Evolutionary conservation across 2,113 vertebrate genomes (phyloP), one percentile per base, ranked within the genome.

Genomic region (Tichodroma muraria): DNA sequence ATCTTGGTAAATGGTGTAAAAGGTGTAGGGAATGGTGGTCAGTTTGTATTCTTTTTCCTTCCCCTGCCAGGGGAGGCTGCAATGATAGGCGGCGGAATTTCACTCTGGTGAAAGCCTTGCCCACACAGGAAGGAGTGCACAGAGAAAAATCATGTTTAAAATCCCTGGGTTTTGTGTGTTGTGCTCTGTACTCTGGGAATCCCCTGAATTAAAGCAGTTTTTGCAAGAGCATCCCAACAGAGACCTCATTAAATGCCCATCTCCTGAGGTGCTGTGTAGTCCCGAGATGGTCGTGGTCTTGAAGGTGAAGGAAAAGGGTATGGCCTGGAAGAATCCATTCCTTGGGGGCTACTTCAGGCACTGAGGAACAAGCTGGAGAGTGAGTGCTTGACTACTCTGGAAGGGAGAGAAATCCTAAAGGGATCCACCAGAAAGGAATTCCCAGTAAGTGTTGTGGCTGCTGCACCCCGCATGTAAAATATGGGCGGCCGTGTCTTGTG

Each of bases 381-480:
- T 16, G 40, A 68, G 25, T 16, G 18, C 18, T 61, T 70, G n/a
- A 18, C 37, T 80, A 6, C 38, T 80, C 21, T 60, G 22, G 12
- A 80, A 54, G 10, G 6, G 38, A 30, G 83, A 19, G 54, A 61
- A 76, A 18, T 52, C 8, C 20, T n/a, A n/a, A n/a, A n/a, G n/a
- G n/a, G n/a, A n/a, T 7, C 5, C 11, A 59, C 56, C 24, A 59
- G 42, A 78, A 52, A 20, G 17, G 11, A 64, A 85, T 76, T 87
- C 13, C 52, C 69, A 15, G 2, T 10, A 25, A 71, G 23, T 50
- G 79, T 27, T 54, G 23, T 8, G 15, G 28, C 13, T 4, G 7
- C 10, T n/a, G 15, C 33, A 11, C 6, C 15, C 80, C 0, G 0
- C 6, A 5, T 0, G 0, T n/a, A 52, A 61, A 57, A 27, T 31